Base-by-base conservation (phyloP, 2,888 invertebrate genomes). In the Lissocephala sabroskyi region DNA sequence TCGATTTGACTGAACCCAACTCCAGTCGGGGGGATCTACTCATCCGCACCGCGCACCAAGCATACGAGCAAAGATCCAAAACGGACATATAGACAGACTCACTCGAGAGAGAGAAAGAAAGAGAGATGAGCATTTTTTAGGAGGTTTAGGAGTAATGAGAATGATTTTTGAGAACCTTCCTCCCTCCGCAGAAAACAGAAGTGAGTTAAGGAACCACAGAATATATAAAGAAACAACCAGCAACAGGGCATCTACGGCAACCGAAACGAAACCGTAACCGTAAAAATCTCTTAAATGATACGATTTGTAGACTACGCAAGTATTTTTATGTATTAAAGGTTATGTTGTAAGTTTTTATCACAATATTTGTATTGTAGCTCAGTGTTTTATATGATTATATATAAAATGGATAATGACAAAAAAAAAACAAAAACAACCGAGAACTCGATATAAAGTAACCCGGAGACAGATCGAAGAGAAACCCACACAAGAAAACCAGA, bases 361-460 rank as follows among this genome's bases (percentile, higher is more conserved):
- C 68, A 77, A 80, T 81, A 81, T 76, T 81, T 80, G 77, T 80
- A 80, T 79, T 80, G 81, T 80, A 80, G 80, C 81, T 80, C 81
- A 79, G 81, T 80, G 80, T 80, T 80, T 80, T 80, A 81, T 74
- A 74, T 78, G 73, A 74, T 78, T 76, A 75, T 77, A n/a, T n/a
- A 43, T 41, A 71, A 74, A 68, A 74, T 40, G 14, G 19, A 42
- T 35, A 41, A 68, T 74, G 66, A 74, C 67, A 62, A 64, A 56
- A 48, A 19, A 48, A 48, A 50, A 54, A 49, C 40, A 54, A 43
- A 45, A 41, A 41, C 40, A 33, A 45, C 30, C 32, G 9, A 40
- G 41, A 41, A 42, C 41, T 16, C 39, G 49, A 47, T 37, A 32
- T 45, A n/a, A 23, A 5, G 3, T 23, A 51, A 59, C 50, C 11